phyloP scores from a whole-genome alignment of 2,797 vertebrate species.

The Luscinia luscinia region DNA sequence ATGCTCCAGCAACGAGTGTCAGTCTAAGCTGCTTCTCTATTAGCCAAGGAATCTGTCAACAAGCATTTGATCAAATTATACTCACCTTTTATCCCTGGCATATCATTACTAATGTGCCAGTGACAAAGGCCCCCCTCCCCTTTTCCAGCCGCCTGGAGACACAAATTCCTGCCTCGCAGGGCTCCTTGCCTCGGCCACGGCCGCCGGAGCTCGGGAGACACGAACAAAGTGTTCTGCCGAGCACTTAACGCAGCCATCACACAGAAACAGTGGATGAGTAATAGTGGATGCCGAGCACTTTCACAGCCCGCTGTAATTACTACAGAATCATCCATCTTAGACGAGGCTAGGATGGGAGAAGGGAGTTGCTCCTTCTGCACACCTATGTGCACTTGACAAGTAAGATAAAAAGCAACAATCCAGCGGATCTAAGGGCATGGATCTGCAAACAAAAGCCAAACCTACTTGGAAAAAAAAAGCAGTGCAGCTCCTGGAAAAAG shows the following conservation, averaged over 20 bases:
- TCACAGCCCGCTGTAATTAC: conserved; percentile 48
- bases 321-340: conserved; percentile 63
- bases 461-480: conserved; percentile 58
- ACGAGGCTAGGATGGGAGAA: background rate
- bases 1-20: conserved; percentile 52
- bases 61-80: conserved; percentile 80
- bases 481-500: background rate
- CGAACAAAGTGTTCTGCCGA: conserved; percentile 63
- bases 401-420: conserved; percentile 72
- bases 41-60: conserved; percentile 76
- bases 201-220: conserved; percentile 64
- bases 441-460: conserved; percentile 76
- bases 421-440: conserved; percentile 64
- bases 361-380: conserved; percentile 20
- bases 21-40: conserved; percentile 55
- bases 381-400: conserved; percentile 32
- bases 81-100: conserved; percentile 83
- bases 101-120: conserved; percentile 78
- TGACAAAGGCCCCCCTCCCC: conserved; percentile 72
- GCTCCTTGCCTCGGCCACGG: conserved; percentile 44
- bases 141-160: conserved; percentile 68
- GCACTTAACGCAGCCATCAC: background rate
- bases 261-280: conserved; percentile 32
- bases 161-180: conserved; percentile 70
- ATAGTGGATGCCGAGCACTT: conserved; percentile 45